Base-by-base conservation (phyloP, 2,797 vertebrate species). In the Loris lydekkerianus region DNA sequence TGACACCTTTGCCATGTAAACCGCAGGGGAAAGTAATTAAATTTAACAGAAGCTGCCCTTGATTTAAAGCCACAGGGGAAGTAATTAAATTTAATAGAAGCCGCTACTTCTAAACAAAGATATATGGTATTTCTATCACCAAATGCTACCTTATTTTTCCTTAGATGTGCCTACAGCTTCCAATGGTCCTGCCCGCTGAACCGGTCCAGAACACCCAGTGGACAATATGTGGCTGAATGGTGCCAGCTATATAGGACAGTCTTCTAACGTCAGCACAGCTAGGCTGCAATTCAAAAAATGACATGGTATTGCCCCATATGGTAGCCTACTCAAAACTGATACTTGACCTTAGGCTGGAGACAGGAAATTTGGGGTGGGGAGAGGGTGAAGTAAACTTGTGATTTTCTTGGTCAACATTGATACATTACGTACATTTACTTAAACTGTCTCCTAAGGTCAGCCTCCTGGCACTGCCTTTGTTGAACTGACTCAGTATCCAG, bases 1-100 rank as follows among this genome's bases (percentile, higher is more conserved):
- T 78, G 95, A 97, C 97, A 97, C 92, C 95, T 95, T 98, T 96
- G 96, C 97, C 97, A 96, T 96, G 95, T 93, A 97, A 97, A 98
- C 97, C 86, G 13, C 97, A 94, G 96, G 97, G 97, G 93, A 97
- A 97, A 97, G 97, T 97, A 97, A 97, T 98, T 97, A 98, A 96
- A 97, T 97, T 96, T 97, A 98, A 97, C 97, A 97, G 97, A 97
- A 96, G 97, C 95, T 97, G 97, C 96, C 97, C 97, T 97, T 97
- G 97, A 98, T 98, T 97, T 98, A 97, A 96, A 98, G 94, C 96
- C 96, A 97, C 97, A 94, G 95, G 97, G 96, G 97, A 98, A 97
- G 97, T 97, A 96, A 98, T 98, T 98, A 97, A 97, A 97, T 97
- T 97, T 97, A 97, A 97, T 96, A 97, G 95, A 97, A 97, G 93